These are phyloP conservation scores for Rhyzopertha dominica DNA, from an alignment of 1,140 invertebrate genomes.

Conservation along the genomic window DNA sequence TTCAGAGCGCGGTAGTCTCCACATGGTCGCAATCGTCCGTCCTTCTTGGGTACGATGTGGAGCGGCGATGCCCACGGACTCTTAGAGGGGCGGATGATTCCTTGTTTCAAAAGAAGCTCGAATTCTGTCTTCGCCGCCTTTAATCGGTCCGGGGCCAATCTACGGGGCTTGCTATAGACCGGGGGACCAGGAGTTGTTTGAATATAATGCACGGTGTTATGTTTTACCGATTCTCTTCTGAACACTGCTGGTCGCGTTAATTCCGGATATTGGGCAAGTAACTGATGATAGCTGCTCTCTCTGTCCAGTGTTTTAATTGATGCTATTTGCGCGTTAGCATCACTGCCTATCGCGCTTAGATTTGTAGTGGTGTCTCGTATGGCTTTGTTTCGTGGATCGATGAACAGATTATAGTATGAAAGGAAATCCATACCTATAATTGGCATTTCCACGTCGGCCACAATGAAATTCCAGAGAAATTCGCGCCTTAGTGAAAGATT, in stretches of 20 bases:
- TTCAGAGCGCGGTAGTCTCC: slow-evolving; percentile 49
- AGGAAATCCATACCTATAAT: slow-evolving; percentile 47
- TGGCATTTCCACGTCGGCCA: slow-evolving; percentile 42
- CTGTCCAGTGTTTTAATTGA: too few species aligned
- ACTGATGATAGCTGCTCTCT: too few species aligned
- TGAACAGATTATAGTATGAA: too few species aligned
- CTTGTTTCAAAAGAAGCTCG: slow-evolving; percentile 26
- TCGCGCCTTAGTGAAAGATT: slow-evolving; percentile 37
- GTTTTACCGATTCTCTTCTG: slow-evolving; percentile 1
- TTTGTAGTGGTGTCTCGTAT: too few species aligned
- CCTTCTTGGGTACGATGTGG: slow-evolving; percentile 45
- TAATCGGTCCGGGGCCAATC: slow-evolving; percentile 35
- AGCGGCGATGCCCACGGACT: slow-evolving; percentile 45
- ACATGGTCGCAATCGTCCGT: slow-evolving; percentile 44
- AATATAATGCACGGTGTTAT: slow-evolving; percentile 19
- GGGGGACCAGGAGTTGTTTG: slow-evolving; percentile 34
- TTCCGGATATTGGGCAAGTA: slow-evolving; percentile 33
- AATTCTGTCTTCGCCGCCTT: slow-evolving; percentile 29
- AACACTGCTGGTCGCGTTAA: slow-evolving; percentile 29
- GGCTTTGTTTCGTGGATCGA: too few species aligned
- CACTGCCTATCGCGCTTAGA: too few species aligned
- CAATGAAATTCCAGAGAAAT: slow-evolving; percentile 43
- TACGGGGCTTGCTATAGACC: slow-evolving; percentile 27
- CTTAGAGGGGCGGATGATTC: slow-evolving; percentile 27
- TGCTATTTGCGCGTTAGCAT: too few species aligned